Percentiles rank a stretch among this genome's conserved stretches.
These are phyloP conservation scores for Torymus tubicola DNA, from an alignment of 2,888 invertebrate genomes.

Conservation along the genomic window DNA sequence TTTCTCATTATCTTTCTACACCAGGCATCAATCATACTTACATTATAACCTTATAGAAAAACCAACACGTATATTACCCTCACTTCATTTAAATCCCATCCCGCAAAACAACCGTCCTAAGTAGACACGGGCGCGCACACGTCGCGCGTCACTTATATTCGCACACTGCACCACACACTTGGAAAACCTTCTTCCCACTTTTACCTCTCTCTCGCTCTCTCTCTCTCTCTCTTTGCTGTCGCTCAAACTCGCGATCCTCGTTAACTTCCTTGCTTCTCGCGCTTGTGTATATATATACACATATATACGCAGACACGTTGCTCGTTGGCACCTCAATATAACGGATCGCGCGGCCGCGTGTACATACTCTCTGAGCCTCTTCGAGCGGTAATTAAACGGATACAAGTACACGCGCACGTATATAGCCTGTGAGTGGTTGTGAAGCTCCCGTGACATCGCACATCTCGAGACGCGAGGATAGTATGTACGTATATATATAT, in stretches of 20 bases:
- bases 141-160: no score
- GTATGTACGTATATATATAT: no score
- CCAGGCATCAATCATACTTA: no score
- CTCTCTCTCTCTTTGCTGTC: conserved; percentile 32
- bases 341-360: background rate
- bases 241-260: conserved; percentile 24
- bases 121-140: conserved; percentile 5
- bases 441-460: background rate
- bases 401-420: no score
- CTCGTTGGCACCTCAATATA: conserved; percentile 3
- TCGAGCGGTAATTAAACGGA: conserved; percentile 41
- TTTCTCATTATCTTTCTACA: no score
- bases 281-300: background rate
- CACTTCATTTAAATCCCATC: conserved; percentile 17
- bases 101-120: conserved; percentile 16
- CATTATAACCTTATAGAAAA: background rate
- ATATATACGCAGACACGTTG: background rate
- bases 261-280: conserved; percentile 6
- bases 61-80: background rate
- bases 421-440: no score
- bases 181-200: background rate
- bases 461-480: no score
- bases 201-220: conserved; percentile 6
- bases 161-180: no score
- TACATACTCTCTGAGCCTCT: background rate